Evolutionary conservation across 1,140 invertebrate species (phyloP), one percentile per base, ranked within the genome.

Genomic region (Cyclargus thomasi): DNA sequence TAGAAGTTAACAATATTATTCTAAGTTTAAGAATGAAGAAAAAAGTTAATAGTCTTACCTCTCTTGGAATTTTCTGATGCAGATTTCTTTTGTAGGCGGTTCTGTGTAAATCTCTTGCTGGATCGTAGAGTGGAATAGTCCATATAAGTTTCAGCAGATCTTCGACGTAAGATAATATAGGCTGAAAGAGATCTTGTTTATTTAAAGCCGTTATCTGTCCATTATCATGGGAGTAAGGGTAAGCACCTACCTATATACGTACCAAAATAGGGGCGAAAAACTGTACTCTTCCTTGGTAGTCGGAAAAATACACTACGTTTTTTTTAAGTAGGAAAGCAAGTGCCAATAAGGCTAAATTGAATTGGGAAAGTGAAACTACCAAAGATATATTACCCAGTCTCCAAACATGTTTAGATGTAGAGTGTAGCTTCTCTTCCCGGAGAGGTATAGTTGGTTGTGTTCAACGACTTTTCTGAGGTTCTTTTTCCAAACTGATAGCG

Each of bases 331-430:
- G n/a, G n/a, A n/a, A n/a, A n/a, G n/a, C n/a, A n/a, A 23, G 23
- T 23, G 23, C 1, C 36, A 55, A 17, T 6, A 22, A 53, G 16
- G 65, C 23, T 20, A 47, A 55, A 39, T 62, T n/a, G n/a, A n/a
- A n/a, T n/a, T n/a, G 18, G 29, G 16, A 35, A 17, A 18, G 22
- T 29, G 4, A 8, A 36, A 35, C 17, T 63, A 36, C 18, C 18
- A 36, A 11, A 47, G 11, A 17, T 63, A 68, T 74, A 75, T 86
- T 80, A 93, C 93, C 90, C 94, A 90, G 85, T 95, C 94, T 8
- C 93, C 92, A 39, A 95, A 91, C 75, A 93, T 91, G 80, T 95
- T 95, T 47, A 93, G 91, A 65, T 92, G 90, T 17, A 95, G 76
- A 5, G 88, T 92, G 77, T 93, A 95, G 7, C 82, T 88, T 67